Evolutionary conservation across 2,113 vertebrate genomes (phyloP).

Genomic region (Etheostoma spectabile): DNA sequence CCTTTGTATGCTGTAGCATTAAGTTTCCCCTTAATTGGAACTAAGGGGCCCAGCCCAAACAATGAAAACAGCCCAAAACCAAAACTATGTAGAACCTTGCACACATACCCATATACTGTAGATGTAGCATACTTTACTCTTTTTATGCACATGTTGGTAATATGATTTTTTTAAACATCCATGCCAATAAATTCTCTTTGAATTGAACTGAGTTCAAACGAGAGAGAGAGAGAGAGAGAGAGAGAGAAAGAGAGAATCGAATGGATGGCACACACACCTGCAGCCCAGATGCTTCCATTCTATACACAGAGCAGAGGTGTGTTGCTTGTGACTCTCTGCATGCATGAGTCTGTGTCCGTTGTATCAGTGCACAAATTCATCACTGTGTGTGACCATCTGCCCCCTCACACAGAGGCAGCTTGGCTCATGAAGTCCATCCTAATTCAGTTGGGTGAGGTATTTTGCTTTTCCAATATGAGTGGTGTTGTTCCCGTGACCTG

Average conservation of each 20-base stretch:
- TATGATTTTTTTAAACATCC: constrained; percentile 22
- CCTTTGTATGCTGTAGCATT: not conserved
- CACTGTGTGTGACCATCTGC: constrained; percentile 10
- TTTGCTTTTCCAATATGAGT: constrained; percentile 60
- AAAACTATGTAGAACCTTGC: not conserved
- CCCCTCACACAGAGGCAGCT: constrained; percentile 26
- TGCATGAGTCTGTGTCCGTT: not conserved
- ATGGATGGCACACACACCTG: constrained; percentile 29
- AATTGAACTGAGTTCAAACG: not conserved
- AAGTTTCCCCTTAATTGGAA: not conserved
- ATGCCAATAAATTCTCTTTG: constrained; percentile 1
- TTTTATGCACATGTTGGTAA: not conserved
- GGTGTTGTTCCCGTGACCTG: constrained; percentile 53
- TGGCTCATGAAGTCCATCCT: constrained; percentile 56
- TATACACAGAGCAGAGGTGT: not conserved
- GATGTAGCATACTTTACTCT: not conserved
- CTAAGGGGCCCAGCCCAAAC: not conserved
- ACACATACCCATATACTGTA: too few relatives aligned
- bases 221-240: not conserved
- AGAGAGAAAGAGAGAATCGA: not conserved
- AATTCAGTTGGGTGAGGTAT: constrained; percentile 56
- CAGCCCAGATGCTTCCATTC: constrained; percentile 24
- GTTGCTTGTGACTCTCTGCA: not conserved
- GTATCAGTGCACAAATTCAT: not conserved
- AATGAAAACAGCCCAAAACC: not conserved